These are phyloP conservation scores for Platyscapa corneri DNA, from an alignment of 1,140 invertebrate genomes.

Conservation along the genomic window DNA sequence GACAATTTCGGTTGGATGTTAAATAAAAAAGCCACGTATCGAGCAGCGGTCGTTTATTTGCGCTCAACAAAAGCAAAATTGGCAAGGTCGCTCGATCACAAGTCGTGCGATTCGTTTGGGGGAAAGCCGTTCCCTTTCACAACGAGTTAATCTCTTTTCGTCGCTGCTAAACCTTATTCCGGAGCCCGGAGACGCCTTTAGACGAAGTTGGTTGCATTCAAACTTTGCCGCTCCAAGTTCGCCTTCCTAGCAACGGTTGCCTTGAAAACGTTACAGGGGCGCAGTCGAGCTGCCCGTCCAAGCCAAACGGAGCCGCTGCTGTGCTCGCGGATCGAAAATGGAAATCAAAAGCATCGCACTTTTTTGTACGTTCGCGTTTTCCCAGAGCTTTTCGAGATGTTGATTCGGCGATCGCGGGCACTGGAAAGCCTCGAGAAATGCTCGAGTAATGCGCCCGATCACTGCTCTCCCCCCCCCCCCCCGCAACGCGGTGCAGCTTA, in stretches of 20 bases:
- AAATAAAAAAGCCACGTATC: too few relatives aligned
- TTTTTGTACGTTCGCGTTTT: too few relatives aligned
- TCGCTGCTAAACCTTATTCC: neutral
- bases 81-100: neutral
- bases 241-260: conserved; percentile 66
- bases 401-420: too few relatives aligned
- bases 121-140: neutral
- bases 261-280: conserved; percentile 43
- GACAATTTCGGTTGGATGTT: neutral
- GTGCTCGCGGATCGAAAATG: neutral
- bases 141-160: neutral
- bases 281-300: neutral
- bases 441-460: neutral
- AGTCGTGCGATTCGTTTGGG: too few relatives aligned
- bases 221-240: conserved; percentile 18
- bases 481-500: neutral
- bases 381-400: too few relatives aligned
- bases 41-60: neutral
- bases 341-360: neutral
- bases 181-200: neutral
- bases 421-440: too few relatives aligned
- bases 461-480: too few relatives aligned
- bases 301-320: neutral
- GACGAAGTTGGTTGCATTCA: conserved; percentile 41
- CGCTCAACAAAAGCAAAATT: neutral